These are phyloP conservation scores for Cantharis rustica DNA, from an alignment of 2,888 invertebrate species.

Conservation along the genomic window DNA sequence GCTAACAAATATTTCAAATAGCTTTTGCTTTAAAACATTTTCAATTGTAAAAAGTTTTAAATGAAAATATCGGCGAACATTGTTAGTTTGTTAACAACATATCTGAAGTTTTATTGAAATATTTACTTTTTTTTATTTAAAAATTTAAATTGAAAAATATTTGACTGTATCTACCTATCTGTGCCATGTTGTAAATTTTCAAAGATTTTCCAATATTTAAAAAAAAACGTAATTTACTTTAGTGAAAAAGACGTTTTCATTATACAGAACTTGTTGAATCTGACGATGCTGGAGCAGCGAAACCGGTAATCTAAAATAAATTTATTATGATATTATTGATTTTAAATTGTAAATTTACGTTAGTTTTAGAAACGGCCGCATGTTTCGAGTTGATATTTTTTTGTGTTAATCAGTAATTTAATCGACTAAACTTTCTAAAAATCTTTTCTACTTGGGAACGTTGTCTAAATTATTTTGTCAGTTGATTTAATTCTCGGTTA, in stretches of 20 bases:
- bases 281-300: too few relatives aligned
- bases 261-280: too few relatives aligned
- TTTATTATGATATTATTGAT: too few relatives aligned
- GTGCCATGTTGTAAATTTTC: not conserved
- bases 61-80: not conserved
- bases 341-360: too few relatives aligned
- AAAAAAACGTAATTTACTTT: too few relatives aligned
- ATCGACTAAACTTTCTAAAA: not conserved
- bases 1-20: not conserved
- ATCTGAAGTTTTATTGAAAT: not conserved
- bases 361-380: too few relatives aligned
- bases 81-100: not conserved
- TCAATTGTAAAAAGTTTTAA: not conserved
- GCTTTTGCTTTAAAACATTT: not conserved
- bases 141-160: not conserved
- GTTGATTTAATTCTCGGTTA: not conserved
- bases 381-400: too few relatives aligned
- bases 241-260: too few relatives aligned
- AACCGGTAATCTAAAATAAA: too few relatives aligned
- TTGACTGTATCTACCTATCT: not conserved
- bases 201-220: not conserved
- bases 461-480: not conserved
- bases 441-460: not conserved
- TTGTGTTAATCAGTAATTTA: not conserved
- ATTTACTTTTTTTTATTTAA: not conserved